Conservation (phyloP, 2,888 invertebrate genomes). For the Adineta ricciae region DNA sequence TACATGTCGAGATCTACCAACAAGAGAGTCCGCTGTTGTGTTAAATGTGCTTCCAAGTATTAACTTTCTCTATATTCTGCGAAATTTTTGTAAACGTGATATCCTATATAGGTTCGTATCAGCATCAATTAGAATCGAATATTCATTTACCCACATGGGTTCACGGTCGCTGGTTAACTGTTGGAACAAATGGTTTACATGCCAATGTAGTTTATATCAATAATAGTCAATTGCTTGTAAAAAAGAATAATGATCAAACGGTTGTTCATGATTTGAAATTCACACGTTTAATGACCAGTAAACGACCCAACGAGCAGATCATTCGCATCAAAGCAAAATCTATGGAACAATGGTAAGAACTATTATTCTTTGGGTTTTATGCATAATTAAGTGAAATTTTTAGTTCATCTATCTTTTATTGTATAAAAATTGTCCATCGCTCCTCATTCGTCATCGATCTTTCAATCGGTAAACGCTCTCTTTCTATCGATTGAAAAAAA, state of each 20-base stretch:
- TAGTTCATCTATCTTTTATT: not conserved
- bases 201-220: not conserved
- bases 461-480: not conserved
- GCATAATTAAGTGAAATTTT: not conserved
- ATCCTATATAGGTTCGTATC: not conserved
- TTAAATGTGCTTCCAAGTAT: not conserved
- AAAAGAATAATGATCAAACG: not conserved
- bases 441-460: not conserved
- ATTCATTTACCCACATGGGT: not conserved
- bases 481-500: not conserved
- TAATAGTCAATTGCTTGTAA: not conserved
- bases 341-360: not conserved
- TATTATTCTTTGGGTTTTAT: not conserved
- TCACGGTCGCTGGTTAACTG: not conserved
- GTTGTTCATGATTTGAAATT: not conserved
- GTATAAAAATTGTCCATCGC: not conserved
- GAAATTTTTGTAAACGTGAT: not conserved
- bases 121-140: not conserved
- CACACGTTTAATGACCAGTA: not conserved
- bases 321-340: conserved; percentile 12
- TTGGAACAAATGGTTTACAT: not conserved
- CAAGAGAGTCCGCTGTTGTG: not conserved
- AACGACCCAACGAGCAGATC: not conserved
- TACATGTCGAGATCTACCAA: not conserved
- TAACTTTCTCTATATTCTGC: not conserved